These are phyloP conservation scores for Torymus texanus DNA, from an alignment of 2,888 invertebrate species.

Conservation along the genomic window DNA sequence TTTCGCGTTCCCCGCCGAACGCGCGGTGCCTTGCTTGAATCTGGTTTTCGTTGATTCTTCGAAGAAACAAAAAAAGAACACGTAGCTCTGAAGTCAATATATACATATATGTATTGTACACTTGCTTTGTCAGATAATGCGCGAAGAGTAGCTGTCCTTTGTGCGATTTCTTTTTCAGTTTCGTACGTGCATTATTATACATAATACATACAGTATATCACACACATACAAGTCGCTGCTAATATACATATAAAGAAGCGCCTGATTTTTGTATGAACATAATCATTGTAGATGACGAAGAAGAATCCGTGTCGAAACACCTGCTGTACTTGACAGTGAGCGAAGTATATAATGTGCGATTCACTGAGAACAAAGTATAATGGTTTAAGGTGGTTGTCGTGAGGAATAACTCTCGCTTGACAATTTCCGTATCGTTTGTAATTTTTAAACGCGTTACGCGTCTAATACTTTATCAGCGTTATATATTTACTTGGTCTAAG, in stretches of 20 bases:
- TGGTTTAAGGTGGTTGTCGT: constrained; percentile 20
- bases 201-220: constrained; percentile 22
- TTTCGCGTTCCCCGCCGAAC: constrained; percentile 38
- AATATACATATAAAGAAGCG: constrained; percentile 21
- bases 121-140: constrained; percentile 1
- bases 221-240: background rate
- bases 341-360: background rate
- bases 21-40: constrained; percentile 48
- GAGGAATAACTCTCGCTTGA: background rate
- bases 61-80: background rate
- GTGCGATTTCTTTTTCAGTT: background rate
- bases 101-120: background rate
- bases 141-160: background rate
- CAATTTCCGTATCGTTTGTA: no score
- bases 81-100: constrained; percentile 26
- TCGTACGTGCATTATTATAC: constrained; percentile 2
- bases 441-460: no score
- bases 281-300: constrained; percentile 2
- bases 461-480: no score
- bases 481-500: no score
- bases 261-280: constrained; percentile 11
- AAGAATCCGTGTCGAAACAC: constrained; percentile 10
- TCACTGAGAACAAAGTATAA: no score
- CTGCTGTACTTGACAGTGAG: background rate
- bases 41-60: constrained; percentile 20